A percentile compares a stretch with the other conserved stretches of the same genome.
These are phyloP conservation scores for Aythya fuligula DNA, from an alignment of 2,797 vertebrate species.

Conservation along the genomic window DNA sequence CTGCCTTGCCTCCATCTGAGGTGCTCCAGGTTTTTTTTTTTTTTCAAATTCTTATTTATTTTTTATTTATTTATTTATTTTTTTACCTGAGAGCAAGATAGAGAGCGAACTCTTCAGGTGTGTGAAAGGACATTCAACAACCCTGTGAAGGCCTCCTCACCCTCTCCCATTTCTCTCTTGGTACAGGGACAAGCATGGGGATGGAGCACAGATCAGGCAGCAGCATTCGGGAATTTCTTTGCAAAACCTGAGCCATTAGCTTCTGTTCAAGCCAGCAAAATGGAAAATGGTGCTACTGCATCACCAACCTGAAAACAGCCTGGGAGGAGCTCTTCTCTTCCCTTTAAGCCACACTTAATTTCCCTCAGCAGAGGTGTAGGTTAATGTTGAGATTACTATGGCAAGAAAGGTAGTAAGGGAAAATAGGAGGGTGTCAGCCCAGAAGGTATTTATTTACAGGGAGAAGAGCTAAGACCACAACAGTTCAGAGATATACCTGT, in stretches of 20 bases:
- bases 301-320: not conserved
- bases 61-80: too few relatives aligned
- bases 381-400: fast-evolving
- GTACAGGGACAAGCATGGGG: fast-evolving
- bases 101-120: not conserved
- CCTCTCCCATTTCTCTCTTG: not conserved
- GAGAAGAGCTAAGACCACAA: not conserved
- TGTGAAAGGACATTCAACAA: not conserved
- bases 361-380: not conserved
- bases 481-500: not conserved
- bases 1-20: not conserved
- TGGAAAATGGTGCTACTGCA: not conserved
- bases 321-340: not conserved
- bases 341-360: not conserved
- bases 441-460: not conserved
- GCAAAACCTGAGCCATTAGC: not conserved
- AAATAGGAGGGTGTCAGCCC: fast-evolving
- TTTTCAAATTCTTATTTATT: not conserved
- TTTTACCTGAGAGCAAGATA: not conserved
- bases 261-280: not conserved
- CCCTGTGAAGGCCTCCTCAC: not conserved
- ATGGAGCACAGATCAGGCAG: not conserved
- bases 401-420: not conserved
- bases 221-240: not conserved
- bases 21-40: not conserved